Evolutionary conservation across 2,888 invertebrate genomes (phyloP).

Genomic region (Apomyelois bistriatella): DNA sequence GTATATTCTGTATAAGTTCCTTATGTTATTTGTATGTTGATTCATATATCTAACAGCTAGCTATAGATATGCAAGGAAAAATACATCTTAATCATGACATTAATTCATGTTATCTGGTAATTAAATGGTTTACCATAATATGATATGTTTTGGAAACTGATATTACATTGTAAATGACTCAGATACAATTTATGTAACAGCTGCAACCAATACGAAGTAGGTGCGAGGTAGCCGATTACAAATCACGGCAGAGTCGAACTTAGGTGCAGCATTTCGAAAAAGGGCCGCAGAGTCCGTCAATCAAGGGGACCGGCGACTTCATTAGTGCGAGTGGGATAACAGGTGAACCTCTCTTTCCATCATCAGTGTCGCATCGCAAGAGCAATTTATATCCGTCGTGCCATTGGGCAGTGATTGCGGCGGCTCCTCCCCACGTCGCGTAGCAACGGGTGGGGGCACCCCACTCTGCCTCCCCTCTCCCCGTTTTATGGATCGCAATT

Average conservation of each 20-base stretch:
- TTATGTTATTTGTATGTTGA: too few species aligned
- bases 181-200: neutral
- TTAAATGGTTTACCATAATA: too few species aligned
- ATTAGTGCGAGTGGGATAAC: conserved; percentile 62
- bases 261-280: conserved; percentile 62
- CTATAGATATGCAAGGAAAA: too few species aligned
- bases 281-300: conserved; percentile 70
- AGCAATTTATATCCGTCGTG: conserved; percentile 81
- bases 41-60: too few species aligned
- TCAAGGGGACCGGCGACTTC: conserved; percentile 75
- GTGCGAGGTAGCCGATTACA: conserved; percentile 46
- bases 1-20: too few species aligned
- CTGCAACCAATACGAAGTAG: conserved; percentile 38
- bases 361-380: conserved; percentile 69
- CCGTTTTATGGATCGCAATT: conserved; percentile 79
- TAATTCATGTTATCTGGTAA: too few species aligned
- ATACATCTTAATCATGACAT: too few species aligned
- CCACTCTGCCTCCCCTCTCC: conserved; percentile 44
- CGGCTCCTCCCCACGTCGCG: conserved; percentile 83
- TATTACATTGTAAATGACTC: neutral
- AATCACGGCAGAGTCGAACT: conserved; percentile 68
- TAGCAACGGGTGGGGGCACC: conserved; percentile 76
- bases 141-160: neutral
- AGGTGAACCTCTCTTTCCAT: conserved; percentile 48
- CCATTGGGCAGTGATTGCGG: conserved; percentile 81